These are phyloP conservation scores for Microcaecilia unicolor DNA, from an alignment of 2,797 vertebrate species.

Conservation along the genomic window DNA sequence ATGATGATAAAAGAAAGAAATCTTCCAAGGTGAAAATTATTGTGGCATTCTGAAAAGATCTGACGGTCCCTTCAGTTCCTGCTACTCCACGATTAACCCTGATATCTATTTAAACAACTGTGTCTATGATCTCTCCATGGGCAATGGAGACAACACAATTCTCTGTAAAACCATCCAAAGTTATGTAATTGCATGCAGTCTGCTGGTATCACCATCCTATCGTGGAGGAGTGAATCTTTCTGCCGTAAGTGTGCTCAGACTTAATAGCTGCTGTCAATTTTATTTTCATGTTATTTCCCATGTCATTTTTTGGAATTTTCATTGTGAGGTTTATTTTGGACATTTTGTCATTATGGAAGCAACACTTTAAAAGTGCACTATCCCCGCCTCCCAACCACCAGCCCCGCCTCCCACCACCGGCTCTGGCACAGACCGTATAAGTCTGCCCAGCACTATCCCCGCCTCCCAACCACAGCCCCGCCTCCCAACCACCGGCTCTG, in stretches of 20 bases:
- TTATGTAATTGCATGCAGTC: conserved; percentile 40
- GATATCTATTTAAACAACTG: background rate
- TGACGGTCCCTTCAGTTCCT: conserved; percentile 25
- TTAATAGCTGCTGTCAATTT: no score
- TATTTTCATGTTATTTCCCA: no score
- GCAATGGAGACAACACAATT: background rate
- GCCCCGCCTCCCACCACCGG: no score
- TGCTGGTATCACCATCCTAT: background rate
- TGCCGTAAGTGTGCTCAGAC: conserved; percentile 56
- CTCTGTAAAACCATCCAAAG: conserved; percentile 22
- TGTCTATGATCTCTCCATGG: background rate
- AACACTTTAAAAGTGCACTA: no score
- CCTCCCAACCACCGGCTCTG: no score
- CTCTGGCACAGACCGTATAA: no score
- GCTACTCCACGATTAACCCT: conserved; percentile 24
- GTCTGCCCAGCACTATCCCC: no score
- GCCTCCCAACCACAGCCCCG: no score
- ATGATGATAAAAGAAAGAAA: background rate
- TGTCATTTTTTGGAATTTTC: no score
- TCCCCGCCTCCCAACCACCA: no score
- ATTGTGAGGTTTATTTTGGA: no score
- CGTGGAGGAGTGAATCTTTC: conserved; percentile 39
- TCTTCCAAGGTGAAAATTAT: conserved; percentile 21
- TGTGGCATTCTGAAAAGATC: conserved; percentile 37
- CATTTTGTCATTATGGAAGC: no score